These are phyloP conservation scores for Astyanax mexicanus DNA, from an alignment of 2,797 vertebrate species.

Conservation along the genomic window DNA sequence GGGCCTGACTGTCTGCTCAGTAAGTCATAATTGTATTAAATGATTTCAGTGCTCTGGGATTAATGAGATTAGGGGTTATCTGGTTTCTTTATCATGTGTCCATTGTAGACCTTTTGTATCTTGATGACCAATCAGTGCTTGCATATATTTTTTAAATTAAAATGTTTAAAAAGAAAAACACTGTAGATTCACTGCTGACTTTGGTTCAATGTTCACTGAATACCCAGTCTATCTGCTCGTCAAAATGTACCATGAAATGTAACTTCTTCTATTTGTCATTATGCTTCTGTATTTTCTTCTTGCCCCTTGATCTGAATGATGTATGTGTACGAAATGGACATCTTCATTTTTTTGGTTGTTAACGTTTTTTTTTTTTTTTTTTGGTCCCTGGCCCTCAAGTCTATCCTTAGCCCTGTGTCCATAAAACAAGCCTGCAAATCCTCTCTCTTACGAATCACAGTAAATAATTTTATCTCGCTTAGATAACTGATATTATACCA, in stretches of 20 bases:
- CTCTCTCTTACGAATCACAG: not conserved
- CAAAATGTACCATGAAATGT: constrained; percentile 34
- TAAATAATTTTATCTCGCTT: not conserved
- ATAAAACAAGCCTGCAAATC: not conserved
- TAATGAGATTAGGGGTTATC: not conserved
- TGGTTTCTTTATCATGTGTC: not conserved
- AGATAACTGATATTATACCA: not conserved
- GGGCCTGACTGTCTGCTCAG: too few relatives aligned
- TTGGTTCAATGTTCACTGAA: constrained; percentile 48
- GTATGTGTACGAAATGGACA: too few relatives aligned
- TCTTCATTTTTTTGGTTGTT: too few relatives aligned
- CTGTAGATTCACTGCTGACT: too few relatives aligned
- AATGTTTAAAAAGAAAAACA: too few relatives aligned
- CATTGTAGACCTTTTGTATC: not conserved
- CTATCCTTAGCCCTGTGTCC: not conserved
- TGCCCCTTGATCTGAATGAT: constrained; percentile 33
- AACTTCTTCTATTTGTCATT: constrained; percentile 25
- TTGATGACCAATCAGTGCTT: not conserved
- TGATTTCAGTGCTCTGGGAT: not conserved
- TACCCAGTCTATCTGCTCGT: constrained; percentile 37
- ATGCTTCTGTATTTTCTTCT: not conserved
- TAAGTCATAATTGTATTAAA: not conserved
- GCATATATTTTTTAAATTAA: not conserved
- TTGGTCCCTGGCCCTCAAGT: too few relatives aligned
- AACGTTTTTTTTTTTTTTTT: too few relatives aligned